These are phyloP conservation scores for Phaenicophaeus curvirostris DNA, from an alignment of 2,797 vertebrate species.

Conservation along the genomic window DNA sequence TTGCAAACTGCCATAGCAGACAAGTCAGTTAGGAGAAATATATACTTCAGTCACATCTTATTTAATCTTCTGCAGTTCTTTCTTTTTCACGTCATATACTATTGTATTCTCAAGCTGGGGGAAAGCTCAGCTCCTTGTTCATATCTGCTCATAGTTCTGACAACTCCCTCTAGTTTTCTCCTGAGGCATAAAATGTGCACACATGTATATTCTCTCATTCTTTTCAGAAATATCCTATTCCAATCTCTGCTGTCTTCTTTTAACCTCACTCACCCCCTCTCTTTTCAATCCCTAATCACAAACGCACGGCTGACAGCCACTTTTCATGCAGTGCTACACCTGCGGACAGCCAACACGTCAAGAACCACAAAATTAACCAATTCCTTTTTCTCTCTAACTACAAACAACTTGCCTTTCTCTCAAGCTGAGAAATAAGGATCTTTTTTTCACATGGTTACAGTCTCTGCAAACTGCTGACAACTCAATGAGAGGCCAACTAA, in stretches of 20 bases:
- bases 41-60: not conserved
- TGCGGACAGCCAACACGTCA: conserved; percentile 12
- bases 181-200: not conserved
- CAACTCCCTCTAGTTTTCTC: not conserved
- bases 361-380: conserved; percentile 14
- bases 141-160: not conserved
- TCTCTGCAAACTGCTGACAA: conserved; percentile 36
- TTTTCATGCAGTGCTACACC: not conserved
- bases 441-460: conserved; percentile 37
- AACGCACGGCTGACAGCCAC: not conserved
- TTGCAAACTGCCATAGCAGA: not conserved
- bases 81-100: not conserved
- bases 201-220: not conserved
- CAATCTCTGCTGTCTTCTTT: not conserved
- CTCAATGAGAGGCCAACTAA: conserved; percentile 37
- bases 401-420: conserved; percentile 13
- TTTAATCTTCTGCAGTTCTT: not conserved
- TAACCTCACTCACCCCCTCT: not conserved
- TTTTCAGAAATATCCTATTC: not conserved
- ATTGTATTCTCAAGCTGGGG: not conserved
- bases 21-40: not conserved
- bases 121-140: not conserved
- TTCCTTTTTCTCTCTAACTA: conserved; percentile 17
- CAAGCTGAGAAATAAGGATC: conserved; percentile 50
- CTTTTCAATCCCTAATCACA: conserved; percentile 1